A percentile compares a stretch with the other conserved stretches of the same genome.
These are phyloP conservation scores for Aurelia sp. DNA, from an alignment of 30 jellyfish, hydroid and myxozoan genomes.

Conservation along the genomic window DNA sequence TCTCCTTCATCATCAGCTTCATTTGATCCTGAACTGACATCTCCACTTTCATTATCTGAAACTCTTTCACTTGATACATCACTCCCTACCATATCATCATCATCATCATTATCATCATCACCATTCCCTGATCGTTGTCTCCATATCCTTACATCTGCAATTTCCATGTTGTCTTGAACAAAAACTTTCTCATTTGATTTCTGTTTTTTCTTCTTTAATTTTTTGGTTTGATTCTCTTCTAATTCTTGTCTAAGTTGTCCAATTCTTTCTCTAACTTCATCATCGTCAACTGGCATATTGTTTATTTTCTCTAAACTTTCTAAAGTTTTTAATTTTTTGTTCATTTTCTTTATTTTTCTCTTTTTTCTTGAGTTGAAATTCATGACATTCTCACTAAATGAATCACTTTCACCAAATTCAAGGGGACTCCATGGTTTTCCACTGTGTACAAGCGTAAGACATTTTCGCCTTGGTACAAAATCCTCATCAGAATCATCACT, in stretches of 20 bases:
- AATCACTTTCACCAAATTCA: slow-evolving; percentile 94
- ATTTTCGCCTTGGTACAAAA: slow-evolving; percentile 66
- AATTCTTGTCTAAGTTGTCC: slow-evolving; percentile 31
- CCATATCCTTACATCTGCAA: background rate
- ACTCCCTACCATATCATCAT: slow-evolving; percentile 55
- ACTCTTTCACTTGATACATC: slow-evolving; percentile 31
- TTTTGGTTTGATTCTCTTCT: slow-evolving; percentile 9
- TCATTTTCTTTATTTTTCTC: slow-evolving; percentile 64
- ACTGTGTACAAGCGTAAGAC: slow-evolving; percentile 40
- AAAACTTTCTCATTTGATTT: slow-evolving; percentile 1
- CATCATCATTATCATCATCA: slow-evolving; percentile 12
- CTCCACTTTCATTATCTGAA: slow-evolving; percentile 31
- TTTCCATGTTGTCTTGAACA: background rate
- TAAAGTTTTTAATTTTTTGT: slow-evolving; percentile 60
- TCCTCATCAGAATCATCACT: slow-evolving; percentile 98
- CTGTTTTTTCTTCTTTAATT: slow-evolving; percentile 8
- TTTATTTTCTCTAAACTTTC: slow-evolving; percentile 38
- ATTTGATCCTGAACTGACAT: slow-evolving; percentile 71
- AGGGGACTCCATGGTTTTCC: slow-evolving; percentile 87
- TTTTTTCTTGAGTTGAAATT: slow-evolving; percentile 50
- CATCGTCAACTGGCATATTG: too few relatives aligned
- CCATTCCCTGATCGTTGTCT: background rate
- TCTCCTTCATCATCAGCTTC: slow-evolving; percentile 99
- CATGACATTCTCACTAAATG: slow-evolving; percentile 82
- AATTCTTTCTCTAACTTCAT: background rate